Evolutionary conservation across 1,140 invertebrate genomes (phyloP).

Genomic region (Melanaphis sacchari): DNA sequence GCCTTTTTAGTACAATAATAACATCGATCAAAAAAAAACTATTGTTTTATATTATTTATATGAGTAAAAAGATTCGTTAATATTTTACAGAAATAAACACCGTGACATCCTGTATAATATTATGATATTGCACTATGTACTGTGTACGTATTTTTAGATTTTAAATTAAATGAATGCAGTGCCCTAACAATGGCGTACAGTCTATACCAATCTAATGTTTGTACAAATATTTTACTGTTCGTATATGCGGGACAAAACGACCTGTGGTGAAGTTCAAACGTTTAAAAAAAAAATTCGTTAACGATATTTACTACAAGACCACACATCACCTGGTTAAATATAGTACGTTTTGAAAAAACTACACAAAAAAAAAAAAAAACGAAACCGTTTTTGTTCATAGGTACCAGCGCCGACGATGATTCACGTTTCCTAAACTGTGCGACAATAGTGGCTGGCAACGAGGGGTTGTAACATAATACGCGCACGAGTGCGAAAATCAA

Average conservation of each 20-base stretch:
- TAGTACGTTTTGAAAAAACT: neutral
- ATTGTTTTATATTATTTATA: too few relatives aligned
- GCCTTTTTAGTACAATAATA: too few relatives aligned
- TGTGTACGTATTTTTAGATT: too few relatives aligned
- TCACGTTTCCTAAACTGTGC: slow-evolving; percentile 42
- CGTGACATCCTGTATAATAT: neutral
- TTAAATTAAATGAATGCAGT: too few relatives aligned
- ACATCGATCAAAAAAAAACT: too few relatives aligned
- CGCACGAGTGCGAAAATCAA: neutral
- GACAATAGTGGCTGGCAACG: neutral
- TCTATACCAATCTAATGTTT: too few relatives aligned
- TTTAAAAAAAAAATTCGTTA: neutral
- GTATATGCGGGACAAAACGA: neutral
- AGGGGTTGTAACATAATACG: neutral
- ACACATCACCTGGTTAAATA: slow-evolving; percentile 24
- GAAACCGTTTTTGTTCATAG: neutral
- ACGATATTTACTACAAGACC: neutral
- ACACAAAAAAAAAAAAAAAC: neutral
- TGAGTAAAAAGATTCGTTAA: too few relatives aligned
- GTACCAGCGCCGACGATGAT: neutral
- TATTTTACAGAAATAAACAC: neutral
- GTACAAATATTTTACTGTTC: too few relatives aligned
- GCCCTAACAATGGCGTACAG: too few relatives aligned
- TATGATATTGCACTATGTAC: too few relatives aligned
- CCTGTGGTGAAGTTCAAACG: neutral